phyloP scores from a whole-genome alignment of 2,113 vertebrate species.

The Podocnemis expansa region DNA sequence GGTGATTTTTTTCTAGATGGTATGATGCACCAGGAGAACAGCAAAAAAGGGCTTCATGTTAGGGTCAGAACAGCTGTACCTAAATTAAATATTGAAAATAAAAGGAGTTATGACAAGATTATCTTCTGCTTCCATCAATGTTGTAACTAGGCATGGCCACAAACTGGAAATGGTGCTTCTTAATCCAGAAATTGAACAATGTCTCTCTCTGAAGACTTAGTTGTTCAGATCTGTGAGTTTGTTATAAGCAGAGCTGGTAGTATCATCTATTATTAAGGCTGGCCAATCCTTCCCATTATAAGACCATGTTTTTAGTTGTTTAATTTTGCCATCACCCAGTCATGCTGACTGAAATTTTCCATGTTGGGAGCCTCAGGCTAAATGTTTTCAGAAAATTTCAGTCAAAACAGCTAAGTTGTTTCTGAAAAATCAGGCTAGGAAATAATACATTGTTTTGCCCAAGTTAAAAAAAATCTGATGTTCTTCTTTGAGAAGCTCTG shows the following conservation, averaged over 20 bases:
- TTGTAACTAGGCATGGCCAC: background rate
- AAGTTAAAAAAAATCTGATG: background rate
- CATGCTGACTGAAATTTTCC: background rate
- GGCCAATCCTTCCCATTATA: background rate
- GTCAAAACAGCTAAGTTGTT: background rate
- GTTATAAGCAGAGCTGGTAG: background rate
- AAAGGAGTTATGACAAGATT: background rate
- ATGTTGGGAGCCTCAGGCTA: background rate
- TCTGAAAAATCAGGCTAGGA: background rate
- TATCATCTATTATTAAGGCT: background rate
- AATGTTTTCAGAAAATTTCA: background rate
- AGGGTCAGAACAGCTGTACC: background rate
- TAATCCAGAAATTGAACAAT: background rate
- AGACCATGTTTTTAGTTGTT: background rate
- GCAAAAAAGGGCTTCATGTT: background rate
- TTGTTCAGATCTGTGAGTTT: background rate
- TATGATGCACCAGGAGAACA: background rate
- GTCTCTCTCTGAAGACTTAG: background rate
- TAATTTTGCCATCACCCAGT: background rate
- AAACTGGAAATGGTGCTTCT: background rate
- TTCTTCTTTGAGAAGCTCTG: background rate
- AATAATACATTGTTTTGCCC: background rate
- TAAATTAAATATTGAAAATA: rapidly evolving
- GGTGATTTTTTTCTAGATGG: background rate
- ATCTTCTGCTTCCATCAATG: background rate